Base-by-base conservation (phyloP, 2,888 invertebrate genomes). In the Epinotia bilunana region DNA sequence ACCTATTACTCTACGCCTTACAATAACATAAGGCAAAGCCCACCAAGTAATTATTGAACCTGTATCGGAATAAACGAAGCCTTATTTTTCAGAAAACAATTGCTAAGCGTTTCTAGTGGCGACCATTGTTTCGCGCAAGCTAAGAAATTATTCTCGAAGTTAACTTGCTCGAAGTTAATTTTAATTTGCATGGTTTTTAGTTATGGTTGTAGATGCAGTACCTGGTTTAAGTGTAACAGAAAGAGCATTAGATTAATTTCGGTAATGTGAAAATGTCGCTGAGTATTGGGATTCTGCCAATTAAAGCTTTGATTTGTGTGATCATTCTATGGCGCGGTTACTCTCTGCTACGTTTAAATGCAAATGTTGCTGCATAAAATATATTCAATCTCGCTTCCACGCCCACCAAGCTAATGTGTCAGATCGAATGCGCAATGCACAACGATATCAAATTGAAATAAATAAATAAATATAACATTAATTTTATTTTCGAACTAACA, bases 21-120 rank as follows among this genome's bases (percentile, higher is more conserved):
- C 6, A 60, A 4, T 39, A 58, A 58, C 46, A 11, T 58, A 58
- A 53, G 39, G 43, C 11, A 39, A 55, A 67, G 18, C 33, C 12
- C 13, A 61, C 57, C n/a, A 57, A 57, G 39, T 68, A 69, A 69
- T 69, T 58, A 53, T 65, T 69, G 23, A 46, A 23, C 43, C 58
- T n/a, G 67, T 57, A 53, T 57, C 67, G 20, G 18, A 58, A 58
- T 43, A 58, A 58, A 7, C 39, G 46, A 69, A 69, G 43, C 68
- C 43, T 57, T 67, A 68, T 68, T 68, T 64, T 58, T 16, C 43
- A 69, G 58, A 69, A 46, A 69, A 58, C 68, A 69, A 58, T 58
- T 33, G 53, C 65, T 53, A 57, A 57, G 39, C 13, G 39, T 7
- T 57, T 58, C 68, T 58, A 68, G 20, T 68, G 20, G 23, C 61